Base-by-base conservation (phyloP, 2,888 invertebrate species). In the Melinopterus prodromus region DNA sequence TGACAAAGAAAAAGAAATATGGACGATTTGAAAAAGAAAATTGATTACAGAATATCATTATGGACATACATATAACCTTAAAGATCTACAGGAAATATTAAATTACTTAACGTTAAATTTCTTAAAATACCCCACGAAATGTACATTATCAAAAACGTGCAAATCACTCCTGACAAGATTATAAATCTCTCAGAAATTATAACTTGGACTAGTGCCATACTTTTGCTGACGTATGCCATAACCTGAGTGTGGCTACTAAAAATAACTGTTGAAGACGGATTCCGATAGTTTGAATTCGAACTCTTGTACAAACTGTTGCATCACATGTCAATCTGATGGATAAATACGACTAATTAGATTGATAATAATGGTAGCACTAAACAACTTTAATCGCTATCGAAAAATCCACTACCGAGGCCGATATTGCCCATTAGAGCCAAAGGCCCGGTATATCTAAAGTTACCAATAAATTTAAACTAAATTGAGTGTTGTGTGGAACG, bases 391-490 rank as follows among this genome's bases (percentile, higher is more conserved):
- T 53, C 53, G 53, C 53, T 53, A 53, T 53, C 53, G 53, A 53
- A 53, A 53, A 53, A 53, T 2, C 1, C 53, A 53, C 53, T 53
- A 53, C 53, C 53, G 53, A 7, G 7, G 53, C 7, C 7, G 53
- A 1, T 53, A 53, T 53, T 53, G 53, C 53, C 53, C 53, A 53
- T 53, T 53, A 53, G 53, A 4, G 5, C 53, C 12, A 53, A 53
- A 53, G 53, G 53, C 53, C 53, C 53, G 1, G 53, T 53, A 53
- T 53, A 53, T 53, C 53, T 53, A 53, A 53, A 53, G 53, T 53
- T 53, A 53, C 53, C 53, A 53, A 53, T 53, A 53, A 53, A 53
- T 53, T 53, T 53, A 53, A 53, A 53, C 53, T 53, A 53, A 53
- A 53, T 53, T 53, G 53, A 53, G 53, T 53, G 53, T 53, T 53